phyloP scores from a whole-genome alignment of 2,888 invertebrate species.

The Drosophila austrosaltans region DNA sequence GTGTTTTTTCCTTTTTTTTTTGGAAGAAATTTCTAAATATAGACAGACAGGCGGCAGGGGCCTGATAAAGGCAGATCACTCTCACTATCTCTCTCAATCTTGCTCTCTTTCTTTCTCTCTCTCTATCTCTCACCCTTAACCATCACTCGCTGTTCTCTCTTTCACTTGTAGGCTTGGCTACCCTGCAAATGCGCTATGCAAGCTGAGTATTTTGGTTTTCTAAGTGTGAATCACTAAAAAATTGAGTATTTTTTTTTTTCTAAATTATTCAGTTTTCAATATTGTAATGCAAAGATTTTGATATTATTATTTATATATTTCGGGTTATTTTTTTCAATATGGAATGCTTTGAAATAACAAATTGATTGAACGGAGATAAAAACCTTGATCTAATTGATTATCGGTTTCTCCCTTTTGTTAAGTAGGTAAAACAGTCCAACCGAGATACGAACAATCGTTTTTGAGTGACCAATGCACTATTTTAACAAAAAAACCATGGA shows the following conservation, averaged over 20 bases:
- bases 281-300: neutral
- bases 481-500: neutral
- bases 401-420: neutral
- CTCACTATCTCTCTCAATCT: constrained; percentile 54
- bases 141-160: neutral
- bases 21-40: constrained; percentile 55
- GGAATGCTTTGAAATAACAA: neutral
- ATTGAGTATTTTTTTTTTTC: neutral
- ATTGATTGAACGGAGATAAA: neutral
- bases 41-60: constrained; percentile 32
- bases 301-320: neutral
- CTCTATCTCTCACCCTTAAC: constrained; percentile 1
- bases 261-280: neutral
- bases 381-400: neutral
- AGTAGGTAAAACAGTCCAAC: neutral
- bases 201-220: neutral
- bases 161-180: neutral
- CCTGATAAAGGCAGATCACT: constrained; percentile 70
- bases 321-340: neutral
- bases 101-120: constrained; percentile 28
- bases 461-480: neutral
- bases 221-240: neutral
- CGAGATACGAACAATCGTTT: neutral
- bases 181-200: neutral
- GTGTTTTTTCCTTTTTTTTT: constrained; percentile 45